Evolutionary conservation across 2,113 vertebrate genomes (phyloP).

Genomic region (Phrynocephalus versicolor): DNA sequence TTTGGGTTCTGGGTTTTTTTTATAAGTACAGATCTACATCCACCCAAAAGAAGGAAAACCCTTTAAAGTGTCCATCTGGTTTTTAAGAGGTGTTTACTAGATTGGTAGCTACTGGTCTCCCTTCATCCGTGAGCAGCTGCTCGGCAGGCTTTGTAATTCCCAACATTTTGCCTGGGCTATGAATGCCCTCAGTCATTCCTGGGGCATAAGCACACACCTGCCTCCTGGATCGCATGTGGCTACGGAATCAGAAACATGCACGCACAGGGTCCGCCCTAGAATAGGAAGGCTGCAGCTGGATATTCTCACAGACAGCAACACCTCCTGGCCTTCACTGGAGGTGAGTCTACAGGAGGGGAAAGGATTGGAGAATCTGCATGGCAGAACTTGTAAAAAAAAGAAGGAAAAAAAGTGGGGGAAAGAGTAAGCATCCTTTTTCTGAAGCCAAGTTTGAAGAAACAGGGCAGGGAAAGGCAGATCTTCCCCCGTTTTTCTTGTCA

Average conservation of each 20-base stretch:
- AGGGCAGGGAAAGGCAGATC: background rate
- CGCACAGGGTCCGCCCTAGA: background rate
- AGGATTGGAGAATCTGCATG: background rate
- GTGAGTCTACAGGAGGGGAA: background rate
- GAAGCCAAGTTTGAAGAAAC: background rate
- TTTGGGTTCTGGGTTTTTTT: conserved; percentile 15
- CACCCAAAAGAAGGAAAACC: background rate
- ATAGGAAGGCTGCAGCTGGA: background rate
- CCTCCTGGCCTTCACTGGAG: background rate
- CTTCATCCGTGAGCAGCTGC: background rate
- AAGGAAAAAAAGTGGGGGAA: background rate
- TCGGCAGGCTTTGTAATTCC: background rate
- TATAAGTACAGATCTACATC: fast-evolving
- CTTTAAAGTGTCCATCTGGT: background rate
- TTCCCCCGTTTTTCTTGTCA: background rate
- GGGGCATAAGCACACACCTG: fast-evolving
- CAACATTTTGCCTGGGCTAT: background rate
- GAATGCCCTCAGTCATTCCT: background rate
- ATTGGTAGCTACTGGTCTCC: fast-evolving
- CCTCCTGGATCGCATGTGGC: background rate
- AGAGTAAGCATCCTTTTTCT: background rate
- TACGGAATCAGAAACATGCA: fast-evolving
- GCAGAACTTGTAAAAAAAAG: background rate
- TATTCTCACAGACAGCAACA: fast-evolving
- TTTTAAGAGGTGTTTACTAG: conserved; percentile 14